Base-by-base conservation (phyloP, 1,140 invertebrate species). In the Manduca sexta region DNA sequence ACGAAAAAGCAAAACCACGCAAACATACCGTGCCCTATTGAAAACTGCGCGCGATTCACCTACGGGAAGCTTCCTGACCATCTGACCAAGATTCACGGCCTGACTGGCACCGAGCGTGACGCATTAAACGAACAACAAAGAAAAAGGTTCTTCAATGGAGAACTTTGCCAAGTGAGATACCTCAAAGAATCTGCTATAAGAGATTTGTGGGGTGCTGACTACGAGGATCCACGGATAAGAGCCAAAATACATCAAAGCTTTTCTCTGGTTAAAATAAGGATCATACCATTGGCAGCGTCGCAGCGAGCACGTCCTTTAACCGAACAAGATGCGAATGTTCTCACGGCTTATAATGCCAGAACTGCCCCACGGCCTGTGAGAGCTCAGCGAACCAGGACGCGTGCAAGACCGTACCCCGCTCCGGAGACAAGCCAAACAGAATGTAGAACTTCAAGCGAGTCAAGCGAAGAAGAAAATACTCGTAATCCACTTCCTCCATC, bases 1-100 rank as follows among this genome's bases (percentile, higher is more conserved):
- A 73, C 86, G 0, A 87, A 87, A 52, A 87, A 87, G 54, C 86
- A 87, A 56, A 87, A 87, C 56, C 86, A 87, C 48, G 86, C 86
- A 0, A 87, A 87, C 54, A 87, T 87, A 21, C 86, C 84, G 5
- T 87, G 86, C 46, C 86, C 86, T 4, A 87, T 87, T 12, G 86
- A 87, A 60, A 84, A 87, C 49, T 87, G 86, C 49, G 86, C 84
- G 13, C 62, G 85, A 54, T 87, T 87, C 46, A 87, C 86, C 4
- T 87, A 87, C 39, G 86, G 86, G 17, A 87, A 87, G 55, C 69
- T 87, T 0, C 86, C 86, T 0, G 86, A 87, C 45, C 86, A 87
- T 53, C 62, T 87, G 13, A 87, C 86, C 1, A 87, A 87, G 42
- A 75, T 86, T 33, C 86, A 87, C 41, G 84, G 86, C 1, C 63